Conservation (phyloP, 2,888 invertebrate genomes). For the Meiosimyza decipiens region DNA sequence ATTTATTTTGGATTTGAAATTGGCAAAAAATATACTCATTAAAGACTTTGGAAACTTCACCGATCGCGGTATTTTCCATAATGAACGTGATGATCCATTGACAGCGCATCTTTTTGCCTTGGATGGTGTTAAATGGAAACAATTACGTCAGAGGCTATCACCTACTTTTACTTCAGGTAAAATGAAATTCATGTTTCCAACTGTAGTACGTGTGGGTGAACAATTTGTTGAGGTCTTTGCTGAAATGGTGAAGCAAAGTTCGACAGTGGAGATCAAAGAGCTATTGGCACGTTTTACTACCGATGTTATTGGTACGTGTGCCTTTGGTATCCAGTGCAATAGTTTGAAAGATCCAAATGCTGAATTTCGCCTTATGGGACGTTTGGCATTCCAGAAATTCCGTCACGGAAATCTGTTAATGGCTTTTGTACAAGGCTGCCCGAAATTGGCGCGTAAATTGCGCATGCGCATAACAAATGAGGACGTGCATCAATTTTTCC, state of each 20-base stretch:
- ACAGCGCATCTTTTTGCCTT: slow-evolving; percentile 53
- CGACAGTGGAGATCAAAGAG: slow-evolving; percentile 48
- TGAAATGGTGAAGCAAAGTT: slow-evolving; percentile 32
- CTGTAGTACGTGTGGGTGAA: slow-evolving; percentile 52
- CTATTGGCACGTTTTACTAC: slow-evolving; percentile 62
- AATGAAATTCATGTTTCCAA: slow-evolving; percentile 65
- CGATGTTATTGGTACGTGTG: slow-evolving; percentile 66
- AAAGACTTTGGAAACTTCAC: slow-evolving; percentile 52
- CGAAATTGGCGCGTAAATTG: slow-evolving; percentile 39
- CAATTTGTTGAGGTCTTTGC: slow-evolving; percentile 30
- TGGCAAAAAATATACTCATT: slow-evolving; percentile 45
- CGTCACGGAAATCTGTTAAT: slow-evolving; percentile 26
- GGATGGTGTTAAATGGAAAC: slow-evolving; percentile 61
- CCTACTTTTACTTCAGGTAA: slow-evolving; percentile 67
- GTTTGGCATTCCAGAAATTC: slow-evolving; percentile 43
- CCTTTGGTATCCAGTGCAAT: slow-evolving; percentile 64
- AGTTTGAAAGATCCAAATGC: slow-evolving; percentile 57
- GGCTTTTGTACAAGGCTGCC: slow-evolving; percentile 32
- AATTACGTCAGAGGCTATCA: slow-evolving; percentile 61
- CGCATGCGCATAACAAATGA: slow-evolving; percentile 42
- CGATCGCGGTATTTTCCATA: slow-evolving; percentile 52
- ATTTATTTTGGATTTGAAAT: slow-evolving; percentile 48
- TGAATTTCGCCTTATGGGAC: slow-evolving; percentile 52
- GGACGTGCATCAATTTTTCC: slow-evolving; percentile 53
- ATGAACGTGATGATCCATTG: slow-evolving; percentile 57